These are phyloP conservation scores for Zosterops lateralis DNA, from an alignment of 2,113 vertebrate species.

Conservation along the genomic window DNA sequence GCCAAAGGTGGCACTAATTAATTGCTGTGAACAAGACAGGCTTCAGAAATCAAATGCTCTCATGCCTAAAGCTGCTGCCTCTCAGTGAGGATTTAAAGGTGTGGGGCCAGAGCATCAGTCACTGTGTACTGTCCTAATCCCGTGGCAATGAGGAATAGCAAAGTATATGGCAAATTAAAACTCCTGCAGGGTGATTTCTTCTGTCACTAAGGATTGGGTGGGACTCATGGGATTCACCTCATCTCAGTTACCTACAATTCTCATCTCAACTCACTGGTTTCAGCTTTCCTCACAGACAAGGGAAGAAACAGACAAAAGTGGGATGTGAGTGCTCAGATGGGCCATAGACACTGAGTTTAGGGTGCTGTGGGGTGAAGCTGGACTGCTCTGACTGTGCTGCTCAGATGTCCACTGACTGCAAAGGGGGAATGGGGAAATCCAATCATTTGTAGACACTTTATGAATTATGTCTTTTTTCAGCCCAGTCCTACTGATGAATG, in stretches of 20 bases:
- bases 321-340: not conserved
- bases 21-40: not conserved
- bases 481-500: not conserved
- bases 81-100: not conserved
- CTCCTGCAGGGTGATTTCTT: not conserved
- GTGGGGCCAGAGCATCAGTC: not conserved
- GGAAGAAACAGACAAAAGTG: not conserved
- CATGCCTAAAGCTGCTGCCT: not conserved
- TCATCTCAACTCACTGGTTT: not conserved
- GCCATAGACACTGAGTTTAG: not conserved
- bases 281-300: not conserved
- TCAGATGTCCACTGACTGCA: not conserved
- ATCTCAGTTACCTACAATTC: not conserved
- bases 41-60: not conserved
- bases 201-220: not conserved
- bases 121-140: not conserved
- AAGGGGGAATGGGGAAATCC: not conserved
- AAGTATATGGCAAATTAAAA: not conserved
- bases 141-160: not conserved
- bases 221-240: not conserved
- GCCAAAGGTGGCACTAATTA: conserved; percentile 28
- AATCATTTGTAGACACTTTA: not conserved
- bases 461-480: not conserved
- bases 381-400: not conserved
- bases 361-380: not conserved